These are phyloP conservation scores for Centropyge bicolor DNA, from an alignment of 2,797 vertebrate species.

Conservation along the genomic window DNA sequence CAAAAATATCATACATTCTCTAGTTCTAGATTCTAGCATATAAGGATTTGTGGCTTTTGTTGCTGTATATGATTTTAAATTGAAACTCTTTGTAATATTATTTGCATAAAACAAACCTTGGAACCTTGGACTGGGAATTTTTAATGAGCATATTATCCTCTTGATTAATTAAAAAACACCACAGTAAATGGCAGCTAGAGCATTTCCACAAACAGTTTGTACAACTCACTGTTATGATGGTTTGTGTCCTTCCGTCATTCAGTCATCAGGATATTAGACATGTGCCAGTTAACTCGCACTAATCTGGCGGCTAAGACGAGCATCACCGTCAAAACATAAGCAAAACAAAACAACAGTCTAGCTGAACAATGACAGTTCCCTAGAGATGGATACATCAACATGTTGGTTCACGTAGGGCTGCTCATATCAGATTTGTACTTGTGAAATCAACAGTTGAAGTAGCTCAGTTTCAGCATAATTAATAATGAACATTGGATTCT, in stretches of 20 bases:
- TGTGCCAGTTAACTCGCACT: not conserved
- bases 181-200: not conserved
- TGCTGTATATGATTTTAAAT: not conserved
- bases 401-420: not conserved
- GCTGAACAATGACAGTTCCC: not conserved
- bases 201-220: not conserved
- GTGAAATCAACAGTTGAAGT: constrained; percentile 3
- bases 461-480: not conserved
- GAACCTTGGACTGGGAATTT: not conserved
- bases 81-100: not conserved
- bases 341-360: constrained; percentile 5
- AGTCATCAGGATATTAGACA: not conserved
- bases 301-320: not conserved
- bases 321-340: not conserved
- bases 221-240: not conserved
- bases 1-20: not conserved
- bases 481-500: constrained; percentile 2
- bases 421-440: constrained; percentile 3
- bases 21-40: not conserved
- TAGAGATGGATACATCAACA: not conserved
- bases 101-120: not conserved
- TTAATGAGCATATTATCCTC: not conserved
- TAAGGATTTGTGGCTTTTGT: not conserved
- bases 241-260: not conserved
- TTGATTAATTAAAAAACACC: not conserved